Evolutionary conservation across 2,888 invertebrate genomes (phyloP).

Genomic region (Apodemia mormo): DNA sequence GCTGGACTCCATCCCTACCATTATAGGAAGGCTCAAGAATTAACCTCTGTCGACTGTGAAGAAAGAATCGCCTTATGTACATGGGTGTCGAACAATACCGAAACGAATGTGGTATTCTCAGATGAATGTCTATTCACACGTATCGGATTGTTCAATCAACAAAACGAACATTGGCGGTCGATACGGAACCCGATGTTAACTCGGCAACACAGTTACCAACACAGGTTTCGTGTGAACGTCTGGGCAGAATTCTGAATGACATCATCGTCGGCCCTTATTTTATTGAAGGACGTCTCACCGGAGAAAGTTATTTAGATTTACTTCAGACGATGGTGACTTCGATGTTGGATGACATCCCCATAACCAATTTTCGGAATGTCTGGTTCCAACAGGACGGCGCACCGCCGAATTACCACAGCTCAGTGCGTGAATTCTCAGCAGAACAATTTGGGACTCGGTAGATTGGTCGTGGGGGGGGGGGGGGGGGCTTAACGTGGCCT

Average conservation of each 20-base stretch:
- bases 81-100: too few species aligned
- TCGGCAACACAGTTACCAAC: not conserved
- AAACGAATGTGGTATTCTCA: too few species aligned
- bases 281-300: constrained; percentile 2
- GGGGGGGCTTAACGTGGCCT: not conserved
- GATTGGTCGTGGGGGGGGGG: not conserved
- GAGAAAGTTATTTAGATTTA: constrained; percentile 5
- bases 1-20: too few species aligned
- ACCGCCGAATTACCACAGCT: not conserved
- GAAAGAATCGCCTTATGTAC: too few species aligned
- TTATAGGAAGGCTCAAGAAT: too few species aligned
- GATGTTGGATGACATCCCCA: constrained; percentile 6
- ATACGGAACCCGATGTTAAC: not conserved
- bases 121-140: too few species aligned
- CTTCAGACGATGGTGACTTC: not conserved
- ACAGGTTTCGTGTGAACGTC: not conserved
- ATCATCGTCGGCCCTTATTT: constrained; percentile 11
- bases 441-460: not conserved
- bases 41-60: too few species aligned
- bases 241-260: not conserved
- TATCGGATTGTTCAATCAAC: too few species aligned
- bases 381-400: constrained; percentile 10
- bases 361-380: not conserved
- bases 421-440: not conserved
- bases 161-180: too few species aligned